These are phyloP conservation scores for Sphaeramia orbicularis DNA, from an alignment of 2,797 vertebrate genomes.

Conservation along the genomic window DNA sequence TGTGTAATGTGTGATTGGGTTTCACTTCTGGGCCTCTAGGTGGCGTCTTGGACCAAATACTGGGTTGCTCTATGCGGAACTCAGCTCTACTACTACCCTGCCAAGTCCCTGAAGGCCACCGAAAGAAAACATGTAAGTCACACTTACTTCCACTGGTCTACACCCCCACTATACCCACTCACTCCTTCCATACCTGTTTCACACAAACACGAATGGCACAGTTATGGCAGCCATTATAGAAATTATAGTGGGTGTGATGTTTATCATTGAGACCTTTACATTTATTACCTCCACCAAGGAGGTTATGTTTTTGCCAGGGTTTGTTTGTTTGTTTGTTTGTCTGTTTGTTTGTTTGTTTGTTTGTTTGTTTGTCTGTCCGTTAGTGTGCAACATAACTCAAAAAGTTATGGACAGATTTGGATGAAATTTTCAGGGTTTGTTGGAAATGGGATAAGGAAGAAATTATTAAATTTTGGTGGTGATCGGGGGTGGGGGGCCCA, in stretches of 20 bases:
- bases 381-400: too few relatives aligned
- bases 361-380: too few relatives aligned
- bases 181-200: background rate
- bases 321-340: too few relatives aligned
- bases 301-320: too few relatives aligned
- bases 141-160: background rate
- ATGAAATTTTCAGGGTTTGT: too few relatives aligned
- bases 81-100: conserved; percentile 96
- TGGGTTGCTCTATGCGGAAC: conserved; percentile 96
- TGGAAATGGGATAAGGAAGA: too few relatives aligned
- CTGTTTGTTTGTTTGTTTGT: too few relatives aligned
- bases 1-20: background rate
- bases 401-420: too few relatives aligned
- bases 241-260: background rate
- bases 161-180: background rate
- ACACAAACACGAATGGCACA: too few relatives aligned
- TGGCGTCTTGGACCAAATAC: conserved; percentile 98
- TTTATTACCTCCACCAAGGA: too few relatives aligned
- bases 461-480: too few relatives aligned
- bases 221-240: background rate
- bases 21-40: conserved; percentile 79
- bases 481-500: too few relatives aligned
- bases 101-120: conserved; percentile 97
- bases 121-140: conserved; percentile 97
- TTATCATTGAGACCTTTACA: background rate